phyloP scores from a whole-genome alignment of 1,140 invertebrate genomes.

The Mamestra configurata region DNA sequence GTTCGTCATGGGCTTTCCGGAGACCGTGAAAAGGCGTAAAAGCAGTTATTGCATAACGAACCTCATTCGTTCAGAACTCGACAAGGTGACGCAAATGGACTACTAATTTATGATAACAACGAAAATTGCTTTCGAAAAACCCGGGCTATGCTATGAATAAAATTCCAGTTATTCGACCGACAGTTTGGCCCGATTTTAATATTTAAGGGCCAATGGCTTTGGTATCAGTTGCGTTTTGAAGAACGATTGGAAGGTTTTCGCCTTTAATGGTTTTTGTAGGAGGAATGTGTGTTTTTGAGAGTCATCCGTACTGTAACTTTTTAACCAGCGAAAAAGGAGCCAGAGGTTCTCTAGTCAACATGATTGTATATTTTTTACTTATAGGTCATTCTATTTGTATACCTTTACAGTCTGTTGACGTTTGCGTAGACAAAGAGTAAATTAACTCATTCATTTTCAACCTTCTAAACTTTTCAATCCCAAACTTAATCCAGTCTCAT shows the following conservation, averaged over 20 bases:
- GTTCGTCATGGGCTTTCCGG: not conserved
- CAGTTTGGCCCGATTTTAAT: conserved; percentile 64
- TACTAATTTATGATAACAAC: conserved; percentile 71
- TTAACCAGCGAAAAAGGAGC: no score
- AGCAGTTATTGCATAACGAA: conserved; percentile 42
- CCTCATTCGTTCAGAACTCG: conserved; percentile 16
- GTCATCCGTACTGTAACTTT: no score
- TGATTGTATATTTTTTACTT: no score
- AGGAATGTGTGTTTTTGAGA: not conserved
- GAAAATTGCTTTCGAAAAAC: conserved; percentile 67
- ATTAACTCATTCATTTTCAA: not conserved
- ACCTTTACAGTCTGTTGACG: no score
- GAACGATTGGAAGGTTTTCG: not conserved
- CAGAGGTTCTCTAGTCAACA: no score
- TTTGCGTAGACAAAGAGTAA: not conserved
- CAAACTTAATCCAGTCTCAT: not conserved
- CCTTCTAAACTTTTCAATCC: not conserved
- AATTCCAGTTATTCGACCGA: conserved; percentile 67
- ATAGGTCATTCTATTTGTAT: no score
- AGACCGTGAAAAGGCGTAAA: conserved; percentile 27
- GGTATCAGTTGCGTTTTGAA: conserved; percentile 6
- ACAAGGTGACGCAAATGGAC: conserved; percentile 59
- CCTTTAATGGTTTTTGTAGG: not conserved
- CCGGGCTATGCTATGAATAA: conserved; percentile 67
- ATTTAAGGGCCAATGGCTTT: conserved; percentile 43